Evolutionary conservation across 1,140 invertebrate species (phyloP).

Genomic region (Pectinophora gossypiella): DNA sequence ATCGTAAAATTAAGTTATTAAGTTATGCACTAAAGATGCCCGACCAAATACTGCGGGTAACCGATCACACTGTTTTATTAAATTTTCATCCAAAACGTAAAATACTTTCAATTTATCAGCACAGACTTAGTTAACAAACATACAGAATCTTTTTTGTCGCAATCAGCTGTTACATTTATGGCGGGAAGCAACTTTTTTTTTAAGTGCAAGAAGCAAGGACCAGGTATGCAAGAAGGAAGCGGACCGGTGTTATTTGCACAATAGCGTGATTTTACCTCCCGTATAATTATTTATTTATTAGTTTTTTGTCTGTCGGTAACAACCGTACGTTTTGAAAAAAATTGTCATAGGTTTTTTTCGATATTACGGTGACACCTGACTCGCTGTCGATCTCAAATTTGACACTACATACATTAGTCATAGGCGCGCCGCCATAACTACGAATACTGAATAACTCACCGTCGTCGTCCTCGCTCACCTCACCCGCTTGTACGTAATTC

Average conservation of each 20-base stretch:
- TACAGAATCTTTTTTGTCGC: neutral
- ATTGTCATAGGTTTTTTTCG: too few relatives aligned
- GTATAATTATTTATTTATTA: too few relatives aligned
- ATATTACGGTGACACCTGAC: too few relatives aligned
- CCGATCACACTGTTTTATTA: conserved; percentile 47
- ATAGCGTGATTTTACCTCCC: too few relatives aligned
- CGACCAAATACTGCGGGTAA: conserved; percentile 47
- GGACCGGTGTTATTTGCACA: too few relatives aligned
- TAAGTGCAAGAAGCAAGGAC: too few relatives aligned
- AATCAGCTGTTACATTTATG: neutral
- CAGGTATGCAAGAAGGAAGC: too few relatives aligned
- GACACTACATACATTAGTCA: neutral
- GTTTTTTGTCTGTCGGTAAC: too few relatives aligned
- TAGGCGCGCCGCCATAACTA: neutral
- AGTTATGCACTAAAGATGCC: conserved; percentile 76
- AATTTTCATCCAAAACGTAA: conserved; percentile 50
- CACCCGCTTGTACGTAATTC: neutral
- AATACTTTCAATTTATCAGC: conserved; percentile 19
- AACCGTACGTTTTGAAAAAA: too few relatives aligned
- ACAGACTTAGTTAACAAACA: neutral
- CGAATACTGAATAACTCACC: neutral
- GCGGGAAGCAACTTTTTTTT: neutral
- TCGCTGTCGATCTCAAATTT: too few relatives aligned
- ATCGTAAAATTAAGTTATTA: too few relatives aligned
- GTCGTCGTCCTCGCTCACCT: neutral